These are phyloP conservation scores for Rhadina sibilatrix DNA, from an alignment of 2,113 vertebrate genomes.

Conservation along the genomic window DNA sequence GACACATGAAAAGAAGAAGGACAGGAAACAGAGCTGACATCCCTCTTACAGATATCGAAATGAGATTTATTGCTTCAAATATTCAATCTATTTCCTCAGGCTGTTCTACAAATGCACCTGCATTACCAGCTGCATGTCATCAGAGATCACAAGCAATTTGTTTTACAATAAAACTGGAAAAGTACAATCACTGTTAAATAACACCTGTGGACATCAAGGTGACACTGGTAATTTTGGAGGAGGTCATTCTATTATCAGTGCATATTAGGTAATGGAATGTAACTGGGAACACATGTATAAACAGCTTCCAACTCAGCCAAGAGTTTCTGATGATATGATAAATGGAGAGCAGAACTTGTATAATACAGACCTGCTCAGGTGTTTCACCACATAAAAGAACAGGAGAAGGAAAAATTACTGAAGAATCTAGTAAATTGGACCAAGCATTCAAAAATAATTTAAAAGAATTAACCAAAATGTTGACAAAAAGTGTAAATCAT, in stretches of 20 bases:
- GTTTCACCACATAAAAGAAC: neutral
- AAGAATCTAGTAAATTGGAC: neutral
- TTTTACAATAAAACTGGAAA: conserved; percentile 13
- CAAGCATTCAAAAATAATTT: neutral
- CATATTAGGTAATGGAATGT: neutral
- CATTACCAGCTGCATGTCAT: neutral
- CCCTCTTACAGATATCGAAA: neutral
- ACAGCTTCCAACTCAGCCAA: neutral
- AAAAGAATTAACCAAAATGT: neutral
- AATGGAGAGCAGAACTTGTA: neutral
- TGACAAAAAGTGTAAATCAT: neutral
- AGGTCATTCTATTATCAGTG: conserved; percentile 7
- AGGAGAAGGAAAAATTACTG: neutral
- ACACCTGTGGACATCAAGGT: conserved; percentile 12
- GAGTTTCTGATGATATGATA: neutral
- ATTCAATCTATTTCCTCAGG: neutral
- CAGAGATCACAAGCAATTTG: conserved; percentile 17
- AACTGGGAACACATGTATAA: neutral
- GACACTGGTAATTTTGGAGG: neutral
- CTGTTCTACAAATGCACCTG: neutral
- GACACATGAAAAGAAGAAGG: neutral
- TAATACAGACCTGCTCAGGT: neutral
- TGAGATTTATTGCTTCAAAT: neutral
- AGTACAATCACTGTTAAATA: conserved; percentile 15
- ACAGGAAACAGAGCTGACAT: neutral